Percentiles rank a stretch among this genome's conserved stretches.
Conservation (phyloP, 2,888 invertebrate species). For the Eristalis intricaria region DNA sequence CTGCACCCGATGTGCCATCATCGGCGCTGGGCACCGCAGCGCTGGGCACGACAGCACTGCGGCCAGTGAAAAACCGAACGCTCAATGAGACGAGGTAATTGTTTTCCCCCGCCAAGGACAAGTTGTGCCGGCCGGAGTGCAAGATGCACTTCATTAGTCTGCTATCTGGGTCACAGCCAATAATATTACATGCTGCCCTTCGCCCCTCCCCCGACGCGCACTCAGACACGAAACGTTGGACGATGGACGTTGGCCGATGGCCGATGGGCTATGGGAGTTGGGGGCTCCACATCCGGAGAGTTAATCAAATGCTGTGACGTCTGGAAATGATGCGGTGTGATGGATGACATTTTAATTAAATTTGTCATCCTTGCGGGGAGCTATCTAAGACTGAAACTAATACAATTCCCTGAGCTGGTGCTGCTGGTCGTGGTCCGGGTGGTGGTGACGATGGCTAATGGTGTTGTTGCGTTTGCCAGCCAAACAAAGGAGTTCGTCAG, state of each 20-base stretch:
- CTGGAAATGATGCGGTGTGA: constrained; percentile 16
- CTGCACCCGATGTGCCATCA: too few relatives aligned
- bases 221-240: too few relatives aligned
- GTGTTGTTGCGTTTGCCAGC: too few relatives aligned
- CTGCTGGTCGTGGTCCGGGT: too few relatives aligned
- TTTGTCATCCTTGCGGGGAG: constrained; percentile 15
- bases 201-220: too few relatives aligned
- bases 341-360: constrained; percentile 50
- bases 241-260: too few relatives aligned
- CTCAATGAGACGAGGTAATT: constrained; percentile 28
- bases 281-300: neutral
- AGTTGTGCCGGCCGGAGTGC: neutral
- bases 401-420: too few relatives aligned
- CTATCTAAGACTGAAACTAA: neutral
- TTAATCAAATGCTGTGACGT: constrained; percentile 34
- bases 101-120: constrained; percentile 9
- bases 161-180: constrained; percentile 8
- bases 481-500: too few relatives aligned
- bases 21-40: too few relatives aligned
- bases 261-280: too few relatives aligned
- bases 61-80: neutral
- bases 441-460: too few relatives aligned
- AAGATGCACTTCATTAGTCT: constrained; percentile 20
- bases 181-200: neutral
- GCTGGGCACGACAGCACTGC: neutral